phyloP scores from a whole-genome alignment of 2,113 vertebrate genomes.

The Marcusenius ussheri region DNA sequence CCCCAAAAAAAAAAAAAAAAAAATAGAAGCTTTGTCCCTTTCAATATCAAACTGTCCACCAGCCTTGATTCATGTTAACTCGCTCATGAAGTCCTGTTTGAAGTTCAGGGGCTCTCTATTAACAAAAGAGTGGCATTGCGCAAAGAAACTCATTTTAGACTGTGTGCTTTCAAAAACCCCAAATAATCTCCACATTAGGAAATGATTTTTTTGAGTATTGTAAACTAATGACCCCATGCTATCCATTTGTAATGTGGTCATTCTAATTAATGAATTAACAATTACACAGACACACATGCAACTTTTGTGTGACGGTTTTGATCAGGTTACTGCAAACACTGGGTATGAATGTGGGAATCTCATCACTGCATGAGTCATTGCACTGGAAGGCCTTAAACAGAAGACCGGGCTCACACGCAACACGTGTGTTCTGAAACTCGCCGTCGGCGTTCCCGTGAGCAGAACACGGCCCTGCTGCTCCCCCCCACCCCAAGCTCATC shows the following conservation, averaged over 20 bases:
- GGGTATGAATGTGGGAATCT: neutral
- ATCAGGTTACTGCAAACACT: neutral
- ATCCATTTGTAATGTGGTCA: neutral
- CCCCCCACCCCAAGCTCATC: neutral
- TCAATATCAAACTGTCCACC: neutral
- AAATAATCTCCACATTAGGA: neutral
- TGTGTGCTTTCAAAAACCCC: neutral
- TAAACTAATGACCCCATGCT: neutral
- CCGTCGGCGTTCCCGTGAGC: neutral
- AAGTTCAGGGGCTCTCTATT: neutral
- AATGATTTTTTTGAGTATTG: neutral
- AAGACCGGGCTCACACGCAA: neutral
- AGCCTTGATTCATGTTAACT: neutral
- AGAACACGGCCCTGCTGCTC: neutral
- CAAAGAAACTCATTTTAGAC: neutral
- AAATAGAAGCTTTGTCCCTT: neutral
- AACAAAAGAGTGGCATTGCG: neutral
- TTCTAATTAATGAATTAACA: neutral
- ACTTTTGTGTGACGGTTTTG: neutral
- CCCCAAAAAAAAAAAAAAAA: neutral
- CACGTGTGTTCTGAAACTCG: neutral
- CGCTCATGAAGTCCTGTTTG: neutral
- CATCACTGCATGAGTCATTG: neutral
- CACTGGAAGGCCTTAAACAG: neutral
- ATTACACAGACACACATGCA: neutral